Evolutionary conservation across 1,140 invertebrate species (phyloP), one percentile per base, ranked within the genome.

Genomic region (Acyrthosiphon pisum): DNA sequence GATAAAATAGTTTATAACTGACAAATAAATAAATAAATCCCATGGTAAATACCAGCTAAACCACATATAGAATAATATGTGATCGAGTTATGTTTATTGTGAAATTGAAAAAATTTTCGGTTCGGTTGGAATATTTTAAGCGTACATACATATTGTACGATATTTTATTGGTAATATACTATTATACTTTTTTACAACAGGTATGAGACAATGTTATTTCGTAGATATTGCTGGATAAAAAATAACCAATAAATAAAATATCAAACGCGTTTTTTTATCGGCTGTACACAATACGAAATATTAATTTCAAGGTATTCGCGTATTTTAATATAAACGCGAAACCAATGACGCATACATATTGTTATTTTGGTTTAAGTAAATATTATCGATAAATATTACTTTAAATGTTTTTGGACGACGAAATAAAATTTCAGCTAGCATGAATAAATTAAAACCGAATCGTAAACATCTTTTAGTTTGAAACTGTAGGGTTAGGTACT

Each of bases 261-360:
- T 37, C 41, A 35, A 8, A 9, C 37, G 23, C 22, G 6, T 84
- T 83, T 20, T 26, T 84, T 26, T 84, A 84, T 41, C 37, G 37
- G 41, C 30, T 44, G 23, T 26, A 84, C 37, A 84, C 23, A 84
- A 84, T 84, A 41, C 41, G n/a, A 56, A 89, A 89, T 56, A 89
- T 37, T 89, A 56, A 37, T 89, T 89, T 89, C 87, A 89, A 89
- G 87, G 87, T 56, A 53, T 87, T 87, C 44, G 41, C 44, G 44
- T 53, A 11, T 89, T 84, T 84, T 41, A 84, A 84, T 41, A 4
- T 26, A 84, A 44, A 44, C 83, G 22, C 81, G 0, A 84, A 84
- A 41, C 23, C 83, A 84, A 84, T 84, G 83, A 41, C 41, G 30
- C 83, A 44, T 26, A 44, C 41, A 84, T n/a, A n/a, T 26, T 76